Evolutionary conservation across 2,797 vertebrate species (phyloP), one percentile per base, ranked within the genome.

Genomic region (Cossypha polioptera): DNA sequence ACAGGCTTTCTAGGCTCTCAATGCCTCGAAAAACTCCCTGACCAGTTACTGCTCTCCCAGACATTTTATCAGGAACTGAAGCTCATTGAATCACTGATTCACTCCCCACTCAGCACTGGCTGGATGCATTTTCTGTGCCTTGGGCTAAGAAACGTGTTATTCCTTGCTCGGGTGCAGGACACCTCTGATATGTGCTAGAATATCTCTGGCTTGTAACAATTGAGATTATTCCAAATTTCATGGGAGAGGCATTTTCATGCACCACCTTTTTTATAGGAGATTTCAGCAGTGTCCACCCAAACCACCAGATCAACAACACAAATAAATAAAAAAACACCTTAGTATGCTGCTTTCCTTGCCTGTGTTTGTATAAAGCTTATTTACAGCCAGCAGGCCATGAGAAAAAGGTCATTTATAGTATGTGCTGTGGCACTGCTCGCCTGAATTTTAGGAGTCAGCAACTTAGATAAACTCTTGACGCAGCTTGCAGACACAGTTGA

Each of bases 371-470:
- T 77, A 42, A 40, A 35, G 43, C 54, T 77, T 88, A 35, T 74
- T 83, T 80, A 66, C 68, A 83, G 50, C 24, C 29, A 63, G 55
- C 1, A 1, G 68, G 20, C 26, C 57, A 28, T 61, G 47, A 87
- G 75, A 87, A 79, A 86, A 89, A 81, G 10, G 51, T 75, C 29
- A 78, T 91, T 68, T 92, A 22, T 71, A 86, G 48, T 38, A 29
- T 33, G 58, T 7, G 36, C 74, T 4, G 8, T 28, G 67, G 72
- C 45, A 40, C 16, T 43, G 61, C 36, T 75, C 0, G 15, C 69
- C 76, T 66, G 75, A 88, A 74, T 72, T 89, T 87, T 17, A 69
- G 68, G 65, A 91, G 91, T 94, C 94, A 91, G 94, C 92, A 91
- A 5, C 72, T 94, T 65, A 3, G 43, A 65, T 38, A 77, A 85